Conservation (phyloP, 2,797 vertebrate genomes). For the Anolis apletophallus region DNA sequence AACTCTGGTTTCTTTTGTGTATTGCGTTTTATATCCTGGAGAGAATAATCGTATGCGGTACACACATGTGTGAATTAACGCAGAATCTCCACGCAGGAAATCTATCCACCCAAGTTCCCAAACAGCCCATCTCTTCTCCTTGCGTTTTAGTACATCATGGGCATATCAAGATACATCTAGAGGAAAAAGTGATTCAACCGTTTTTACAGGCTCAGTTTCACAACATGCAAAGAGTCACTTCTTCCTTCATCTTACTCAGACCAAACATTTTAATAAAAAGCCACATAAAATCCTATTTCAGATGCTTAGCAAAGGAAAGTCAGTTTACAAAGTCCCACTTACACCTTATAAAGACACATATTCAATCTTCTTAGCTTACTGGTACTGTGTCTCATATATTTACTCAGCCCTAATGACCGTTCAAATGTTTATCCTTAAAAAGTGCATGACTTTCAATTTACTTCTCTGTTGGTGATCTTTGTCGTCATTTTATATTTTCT, state of each 20-base stretch:
- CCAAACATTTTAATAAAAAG: slow-evolving; percentile 71
- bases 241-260: slow-evolving; percentile 67
- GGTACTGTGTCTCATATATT: slow-evolving; percentile 59
- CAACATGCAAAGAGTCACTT: slow-evolving; percentile 51
- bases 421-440: slow-evolving; percentile 53
- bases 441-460: slow-evolving; percentile 62
- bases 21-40: too few species aligned
- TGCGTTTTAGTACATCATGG: slow-evolving; percentile 16
- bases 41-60: neutral
- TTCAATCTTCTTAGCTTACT: slow-evolving; percentile 59
- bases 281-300: slow-evolving; percentile 61
- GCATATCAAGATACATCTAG: neutral
- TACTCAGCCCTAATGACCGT: slow-evolving; percentile 61
- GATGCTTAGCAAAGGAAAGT: slow-evolving; percentile 63
- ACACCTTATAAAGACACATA: slow-evolving; percentile 70
- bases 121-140: slow-evolving; percentile 18
- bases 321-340: slow-evolving; percentile 62
- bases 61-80: neutral
- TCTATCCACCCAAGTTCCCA: neutral
- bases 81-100: neutral
- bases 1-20: too few species aligned
- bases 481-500: slow-evolving; percentile 66
- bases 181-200: slow-evolving; percentile 47
- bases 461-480: slow-evolving; percentile 59
- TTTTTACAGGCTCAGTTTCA: slow-evolving; percentile 55